Evolutionary conservation across 2,797 vertebrate genomes (phyloP).

Genomic region (Sebastes vulpes): DNA sequence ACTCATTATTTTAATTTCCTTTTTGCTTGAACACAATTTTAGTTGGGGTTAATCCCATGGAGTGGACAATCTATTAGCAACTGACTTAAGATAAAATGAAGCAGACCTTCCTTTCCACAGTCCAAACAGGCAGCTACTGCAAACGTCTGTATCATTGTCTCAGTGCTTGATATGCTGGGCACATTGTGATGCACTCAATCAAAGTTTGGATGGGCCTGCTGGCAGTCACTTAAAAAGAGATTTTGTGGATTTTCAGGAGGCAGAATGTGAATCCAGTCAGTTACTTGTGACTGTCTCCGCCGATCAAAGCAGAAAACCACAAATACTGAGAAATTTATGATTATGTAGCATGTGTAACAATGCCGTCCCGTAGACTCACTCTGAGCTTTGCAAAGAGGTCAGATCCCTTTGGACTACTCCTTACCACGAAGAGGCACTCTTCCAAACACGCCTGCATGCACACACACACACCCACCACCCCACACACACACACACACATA

Average conservation of each 20-base stretch:
- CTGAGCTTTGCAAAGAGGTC: constrained; percentile 65
- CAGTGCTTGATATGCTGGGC: constrained; percentile 68
- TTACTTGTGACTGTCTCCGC: constrained; percentile 44
- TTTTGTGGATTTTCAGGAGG: constrained; percentile 74
- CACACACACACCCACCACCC: background rate
- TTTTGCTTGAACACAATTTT: constrained; percentile 53
- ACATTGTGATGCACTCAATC: constrained; percentile 73
- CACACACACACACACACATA: constrained; percentile 14
- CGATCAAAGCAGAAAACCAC: constrained; percentile 48
- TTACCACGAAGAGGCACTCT: constrained; percentile 38
- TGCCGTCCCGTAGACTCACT: constrained; percentile 30
- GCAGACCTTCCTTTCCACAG: constrained; percentile 7
- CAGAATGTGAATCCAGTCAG: constrained; percentile 59
- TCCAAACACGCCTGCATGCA: constrained; percentile 3
- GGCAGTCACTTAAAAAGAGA: constrained; percentile 73
- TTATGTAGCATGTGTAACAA: constrained; percentile 55
- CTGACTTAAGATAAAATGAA: constrained; percentile 53
- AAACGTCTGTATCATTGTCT: constrained; percentile 33
- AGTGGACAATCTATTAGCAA: constrained; percentile 61
- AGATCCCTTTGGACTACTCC: constrained; percentile 58
- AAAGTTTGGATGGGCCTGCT: constrained; percentile 71
- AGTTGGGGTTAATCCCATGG: constrained; percentile 51
- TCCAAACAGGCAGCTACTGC: constrained; percentile 41
- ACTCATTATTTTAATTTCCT: constrained; percentile 69
- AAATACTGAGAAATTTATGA: constrained; percentile 68